A percentile compares a stretch with the other conserved stretches of the same genome.
These are phyloP conservation scores for Illadopsis cleaveri DNA, from an alignment of 2,113 vertebrate species.

Conservation along the genomic window DNA sequence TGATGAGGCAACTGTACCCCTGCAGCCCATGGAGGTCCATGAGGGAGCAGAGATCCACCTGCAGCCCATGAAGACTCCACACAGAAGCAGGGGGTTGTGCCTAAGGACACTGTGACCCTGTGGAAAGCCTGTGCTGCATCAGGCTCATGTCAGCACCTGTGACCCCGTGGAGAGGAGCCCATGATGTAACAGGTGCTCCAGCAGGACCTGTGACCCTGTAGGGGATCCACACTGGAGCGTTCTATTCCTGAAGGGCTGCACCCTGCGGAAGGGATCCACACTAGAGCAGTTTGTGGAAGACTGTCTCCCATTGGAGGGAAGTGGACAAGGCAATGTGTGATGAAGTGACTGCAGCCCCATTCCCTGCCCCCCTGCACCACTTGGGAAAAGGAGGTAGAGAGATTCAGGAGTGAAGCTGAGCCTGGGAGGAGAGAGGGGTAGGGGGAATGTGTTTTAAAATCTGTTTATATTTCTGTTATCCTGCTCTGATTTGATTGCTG, in stretches of 20 bases:
- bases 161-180: neutral
- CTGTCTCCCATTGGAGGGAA: rapidly evolving
- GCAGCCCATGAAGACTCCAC: neutral
- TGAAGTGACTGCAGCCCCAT: neutral
- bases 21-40: neutral
- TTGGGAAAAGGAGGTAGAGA: neutral
- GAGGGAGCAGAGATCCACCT: neutral
- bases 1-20: too few relatives aligned
- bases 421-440: neutral
- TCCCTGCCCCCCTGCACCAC: neutral
- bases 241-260: neutral
- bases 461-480: neutral
- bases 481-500: neutral
- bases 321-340: neutral
- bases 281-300: neutral
- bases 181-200: neutral
- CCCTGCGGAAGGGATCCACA: neutral
- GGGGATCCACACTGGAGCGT: neutral
- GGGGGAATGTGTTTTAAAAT: neutral
- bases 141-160: neutral
- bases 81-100: neutral
- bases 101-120: neutral
- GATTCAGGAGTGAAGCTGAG: neutral
- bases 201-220: too few relatives aligned
- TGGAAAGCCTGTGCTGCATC: too few relatives aligned